Conservation (phyloP, 1,140 invertebrate genomes). For the Patella vulgata region DNA sequence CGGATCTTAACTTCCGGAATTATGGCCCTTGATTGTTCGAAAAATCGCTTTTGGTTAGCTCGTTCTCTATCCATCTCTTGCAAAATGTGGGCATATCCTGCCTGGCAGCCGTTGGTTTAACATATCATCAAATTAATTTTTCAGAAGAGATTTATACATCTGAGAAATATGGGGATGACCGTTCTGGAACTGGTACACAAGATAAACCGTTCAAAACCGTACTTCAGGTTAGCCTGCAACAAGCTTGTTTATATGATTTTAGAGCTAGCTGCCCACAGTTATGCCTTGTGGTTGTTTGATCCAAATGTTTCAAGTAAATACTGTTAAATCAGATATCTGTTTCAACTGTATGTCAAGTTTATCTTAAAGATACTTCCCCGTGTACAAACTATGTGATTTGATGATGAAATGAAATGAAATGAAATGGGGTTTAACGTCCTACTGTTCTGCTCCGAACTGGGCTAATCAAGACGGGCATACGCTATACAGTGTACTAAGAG, state of each 20-base stretch:
- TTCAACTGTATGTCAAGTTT: neutral
- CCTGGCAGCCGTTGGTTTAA: neutral
- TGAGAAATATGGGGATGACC: slow-evolving; percentile 74
- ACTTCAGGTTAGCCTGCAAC: slow-evolving; percentile 43
- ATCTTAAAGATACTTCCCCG: too few relatives aligned
- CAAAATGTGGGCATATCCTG: too few relatives aligned
- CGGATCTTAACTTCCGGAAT: too few relatives aligned
- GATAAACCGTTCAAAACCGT: slow-evolving; percentile 92
- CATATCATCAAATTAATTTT: slow-evolving; percentile 10
- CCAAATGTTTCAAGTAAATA: neutral
- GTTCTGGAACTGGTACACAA: slow-evolving; percentile 83
- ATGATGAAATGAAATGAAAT: too few relatives aligned
- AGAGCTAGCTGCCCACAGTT: neutral
- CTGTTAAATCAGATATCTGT: neutral
- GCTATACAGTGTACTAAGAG: too few relatives aligned
- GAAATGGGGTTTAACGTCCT: too few relatives aligned
- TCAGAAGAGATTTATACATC: slow-evolving; percentile 83
- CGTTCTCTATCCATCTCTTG: too few relatives aligned
- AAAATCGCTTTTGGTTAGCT: too few relatives aligned
- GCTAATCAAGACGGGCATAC: too few relatives aligned
- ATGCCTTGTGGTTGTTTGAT: neutral
- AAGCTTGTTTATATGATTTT: neutral
- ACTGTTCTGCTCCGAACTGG: too few relatives aligned
- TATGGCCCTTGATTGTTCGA: too few relatives aligned
- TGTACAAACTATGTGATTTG: too few relatives aligned